Percentiles rank a stretch among this genome's conserved stretches.
Conservation (phyloP, 2,888 invertebrate species). For the Xylota segnis region DNA sequence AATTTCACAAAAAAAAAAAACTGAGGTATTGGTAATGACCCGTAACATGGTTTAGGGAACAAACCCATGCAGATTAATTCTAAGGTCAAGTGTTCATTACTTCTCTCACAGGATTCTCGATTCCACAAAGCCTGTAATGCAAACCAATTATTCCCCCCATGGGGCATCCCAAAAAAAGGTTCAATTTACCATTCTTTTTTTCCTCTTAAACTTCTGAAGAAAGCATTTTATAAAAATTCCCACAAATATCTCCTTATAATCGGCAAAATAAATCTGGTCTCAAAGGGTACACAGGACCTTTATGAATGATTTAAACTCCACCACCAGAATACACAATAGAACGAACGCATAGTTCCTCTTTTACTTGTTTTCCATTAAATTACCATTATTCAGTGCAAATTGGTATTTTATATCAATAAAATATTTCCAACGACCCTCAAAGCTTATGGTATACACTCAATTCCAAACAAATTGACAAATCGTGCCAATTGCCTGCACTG, state of each 20-base stretch:
- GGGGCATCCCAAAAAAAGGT: neutral
- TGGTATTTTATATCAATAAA: slow-evolving; percentile 47
- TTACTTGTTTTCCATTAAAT: slow-evolving; percentile 17
- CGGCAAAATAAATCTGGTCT: neutral
- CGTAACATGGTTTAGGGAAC: too few relatives aligned
- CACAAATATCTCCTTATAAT: neutral
- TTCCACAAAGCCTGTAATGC: neutral
- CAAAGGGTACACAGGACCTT: neutral
- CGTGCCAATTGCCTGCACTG: slow-evolving; percentile 46
- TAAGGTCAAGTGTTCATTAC: neutral
- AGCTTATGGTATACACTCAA: slow-evolving; percentile 4
- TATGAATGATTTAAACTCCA: slow-evolving; percentile 2
- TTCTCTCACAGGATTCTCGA: neutral
- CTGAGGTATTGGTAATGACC: too few relatives aligned
- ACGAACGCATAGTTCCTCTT: neutral
- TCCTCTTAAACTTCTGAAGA: neutral
- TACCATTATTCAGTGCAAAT: slow-evolving; percentile 22
- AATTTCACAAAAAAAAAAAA: too few relatives aligned
- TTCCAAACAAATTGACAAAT: slow-evolving; percentile 42
- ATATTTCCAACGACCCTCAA: slow-evolving; percentile 17
- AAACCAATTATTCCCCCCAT: neutral
- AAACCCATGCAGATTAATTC: too few relatives aligned
- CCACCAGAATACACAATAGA: neutral
- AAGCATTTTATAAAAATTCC: neutral
- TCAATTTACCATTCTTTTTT: neutral